A percentile compares a stretch with the other conserved stretches of the same genome.
Conservation (phyloP, 1,140 invertebrate species). For the Heliothis virescens region DNA sequence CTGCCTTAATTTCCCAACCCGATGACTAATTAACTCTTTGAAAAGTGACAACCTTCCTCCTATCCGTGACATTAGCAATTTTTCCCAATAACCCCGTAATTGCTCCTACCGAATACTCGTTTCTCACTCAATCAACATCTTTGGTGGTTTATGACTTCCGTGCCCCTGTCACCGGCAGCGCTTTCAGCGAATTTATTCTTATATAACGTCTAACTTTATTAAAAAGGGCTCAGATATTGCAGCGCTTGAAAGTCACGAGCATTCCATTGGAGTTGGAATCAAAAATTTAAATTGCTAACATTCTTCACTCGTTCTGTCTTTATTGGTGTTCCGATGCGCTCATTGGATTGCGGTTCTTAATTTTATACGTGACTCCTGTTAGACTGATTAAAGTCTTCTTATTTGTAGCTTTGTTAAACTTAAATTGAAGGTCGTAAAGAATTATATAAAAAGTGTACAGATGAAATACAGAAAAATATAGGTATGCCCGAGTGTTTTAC, state of each 20-base stretch:
- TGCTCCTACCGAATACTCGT: conserved; percentile 67
- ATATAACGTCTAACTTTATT: conserved; percentile 72
- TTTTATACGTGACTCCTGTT: conserved; percentile 52
- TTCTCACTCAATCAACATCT: conserved; percentile 74
- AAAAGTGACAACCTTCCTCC: not conserved
- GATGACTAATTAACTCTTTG: conserved; percentile 44
- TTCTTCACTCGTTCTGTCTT: conserved; percentile 73
- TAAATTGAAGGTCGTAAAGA: not conserved
- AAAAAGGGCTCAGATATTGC: conserved; percentile 69
- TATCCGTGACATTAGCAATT: conserved; percentile 71
- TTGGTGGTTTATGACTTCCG: conserved; percentile 66
- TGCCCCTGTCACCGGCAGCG: conserved; percentile 48
- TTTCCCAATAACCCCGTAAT: conserved; percentile 77
- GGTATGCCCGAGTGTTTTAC: too few species aligned
- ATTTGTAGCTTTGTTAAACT: conserved; percentile 2
- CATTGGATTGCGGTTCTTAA: conserved; percentile 63
- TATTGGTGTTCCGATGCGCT: conserved; percentile 69
- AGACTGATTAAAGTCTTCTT: conserved; percentile 41
- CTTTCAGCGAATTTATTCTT: conserved; percentile 63
- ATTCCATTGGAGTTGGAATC: conserved; percentile 68
- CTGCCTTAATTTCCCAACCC: conserved; percentile 12
- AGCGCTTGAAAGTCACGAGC: conserved; percentile 69
- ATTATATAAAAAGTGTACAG: not conserved
- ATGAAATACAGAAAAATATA: too few species aligned
- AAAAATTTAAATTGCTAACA: conserved; percentile 82